Evolutionary conservation across 2,797 vertebrate genomes (phyloP).

Genomic region (Distichodus sexfasciatus): DNA sequence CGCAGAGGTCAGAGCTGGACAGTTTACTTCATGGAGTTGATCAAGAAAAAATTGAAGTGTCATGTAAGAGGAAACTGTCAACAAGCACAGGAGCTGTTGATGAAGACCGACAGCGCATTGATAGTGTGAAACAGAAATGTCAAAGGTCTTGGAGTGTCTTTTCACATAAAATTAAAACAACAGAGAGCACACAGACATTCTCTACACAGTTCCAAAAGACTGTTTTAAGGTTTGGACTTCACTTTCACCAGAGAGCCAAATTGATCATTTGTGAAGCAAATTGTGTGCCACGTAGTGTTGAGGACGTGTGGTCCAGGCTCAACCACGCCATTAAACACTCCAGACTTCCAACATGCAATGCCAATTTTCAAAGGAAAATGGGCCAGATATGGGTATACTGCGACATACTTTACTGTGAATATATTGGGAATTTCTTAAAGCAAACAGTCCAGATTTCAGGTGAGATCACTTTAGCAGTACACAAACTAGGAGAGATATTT

Average conservation of each 20-base stretch:
- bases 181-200: slow-evolving; percentile 61
- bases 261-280: slow-evolving; percentile 79
- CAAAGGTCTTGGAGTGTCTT: slow-evolving; percentile 85
- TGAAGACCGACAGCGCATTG: not conserved
- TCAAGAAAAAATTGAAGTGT: not conserved
- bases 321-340: slow-evolving; percentile 66
- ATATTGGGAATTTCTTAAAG: slow-evolving; percentile 81
- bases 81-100: not conserved
- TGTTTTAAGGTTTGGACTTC: slow-evolving; percentile 75
- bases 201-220: slow-evolving; percentile 72
- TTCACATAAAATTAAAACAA: slow-evolving; percentile 46
- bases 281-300: slow-evolving; percentile 73
- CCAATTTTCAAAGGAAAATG: slow-evolving; percentile 82
- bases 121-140: slow-evolving; percentile 25
- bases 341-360: slow-evolving; percentile 85
- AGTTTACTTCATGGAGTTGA: slow-evolving; percentile 46
- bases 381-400: slow-evolving; percentile 92
- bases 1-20: slow-evolving; percentile 31
- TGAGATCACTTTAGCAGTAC: slow-evolving; percentile 78
- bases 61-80: slow-evolving; percentile 4
- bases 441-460: slow-evolving; percentile 78
- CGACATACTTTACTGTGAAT: slow-evolving; percentile 85
- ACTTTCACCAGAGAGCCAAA: slow-evolving; percentile 80
- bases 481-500: slow-evolving; percentile 78
- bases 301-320: slow-evolving; percentile 81